These are phyloP conservation scores for Synergus gifuensis DNA, from an alignment of 2,888 invertebrate genomes.

Conservation along the genomic window DNA sequence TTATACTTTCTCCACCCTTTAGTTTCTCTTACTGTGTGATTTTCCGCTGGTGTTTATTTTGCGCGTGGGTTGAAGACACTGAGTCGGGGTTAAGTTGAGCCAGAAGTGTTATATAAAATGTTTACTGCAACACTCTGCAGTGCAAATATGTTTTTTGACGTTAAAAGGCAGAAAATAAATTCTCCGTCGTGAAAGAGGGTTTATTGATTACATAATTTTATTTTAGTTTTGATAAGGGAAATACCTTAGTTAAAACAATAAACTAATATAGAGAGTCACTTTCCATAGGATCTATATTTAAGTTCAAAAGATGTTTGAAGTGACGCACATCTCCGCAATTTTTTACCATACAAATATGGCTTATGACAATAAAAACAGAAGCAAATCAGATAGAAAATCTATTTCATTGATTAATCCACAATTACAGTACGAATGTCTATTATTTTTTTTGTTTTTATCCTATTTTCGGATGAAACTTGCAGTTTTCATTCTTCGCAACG, in stretches of 20 bases:
- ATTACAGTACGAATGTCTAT: background rate
- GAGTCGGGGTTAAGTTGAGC: conserved; percentile 28
- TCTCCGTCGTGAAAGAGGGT: background rate
- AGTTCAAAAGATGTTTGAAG: background rate
- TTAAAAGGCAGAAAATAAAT: conserved; percentile 19
- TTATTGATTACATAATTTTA: background rate
- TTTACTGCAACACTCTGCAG: conserved; percentile 15
- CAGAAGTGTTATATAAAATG: conserved; percentile 19
- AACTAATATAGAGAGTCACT: background rate
- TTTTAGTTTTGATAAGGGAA: background rate
- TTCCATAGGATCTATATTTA: background rate
- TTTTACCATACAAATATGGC: background rate
- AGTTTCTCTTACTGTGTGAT: conserved; percentile 15
- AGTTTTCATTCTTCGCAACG: conserved; percentile 14
- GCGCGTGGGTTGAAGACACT: conserved; percentile 27
- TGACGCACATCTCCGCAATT: background rate
- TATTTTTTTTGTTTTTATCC: background rate
- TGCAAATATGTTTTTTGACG: conserved; percentile 28
- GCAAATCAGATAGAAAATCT: background rate
- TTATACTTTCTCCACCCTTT: conserved; percentile 30
- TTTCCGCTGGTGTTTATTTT: conserved; percentile 27
- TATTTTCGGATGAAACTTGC: background rate
- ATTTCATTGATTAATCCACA: background rate
- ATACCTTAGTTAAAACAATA: background rate
- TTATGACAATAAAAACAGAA: background rate